Conservation (phyloP, 1,140 invertebrate genomes). For the Drosophila eugracilis region DNA sequence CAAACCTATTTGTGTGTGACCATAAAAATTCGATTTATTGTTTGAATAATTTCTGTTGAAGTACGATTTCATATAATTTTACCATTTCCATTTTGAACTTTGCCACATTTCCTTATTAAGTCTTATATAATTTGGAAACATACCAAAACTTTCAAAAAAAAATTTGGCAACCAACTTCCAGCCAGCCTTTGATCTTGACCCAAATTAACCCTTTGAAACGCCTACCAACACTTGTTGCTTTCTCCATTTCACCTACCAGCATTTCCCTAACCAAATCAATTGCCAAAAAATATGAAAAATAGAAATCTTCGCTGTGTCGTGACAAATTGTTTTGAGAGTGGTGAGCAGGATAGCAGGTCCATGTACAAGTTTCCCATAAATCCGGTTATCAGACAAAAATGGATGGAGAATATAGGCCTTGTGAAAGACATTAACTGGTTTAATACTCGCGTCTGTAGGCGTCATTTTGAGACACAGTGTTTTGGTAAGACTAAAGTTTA, state of each 20-base stretch:
- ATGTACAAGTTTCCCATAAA: conserved; percentile 40
- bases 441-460: conserved; percentile 28
- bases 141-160: no score
- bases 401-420: conserved; percentile 22
- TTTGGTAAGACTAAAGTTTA: conserved; percentile 38
- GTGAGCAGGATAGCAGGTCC: conserved; percentile 23
- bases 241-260: conserved; percentile 19
- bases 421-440: conserved; percentile 12
- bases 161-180: not conserved
- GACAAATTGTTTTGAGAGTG: conserved; percentile 18
- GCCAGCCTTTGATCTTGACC: conserved; percentile 22
- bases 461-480: conserved; percentile 27
- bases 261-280: conserved; percentile 1
- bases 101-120: no score
- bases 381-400: conserved; percentile 18
- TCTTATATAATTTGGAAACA: no score
- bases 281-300: conserved; percentile 14
- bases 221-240: conserved; percentile 40
- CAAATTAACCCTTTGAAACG: conserved; percentile 12
- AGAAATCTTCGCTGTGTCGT: conserved; percentile 22
- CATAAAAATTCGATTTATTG: not conserved
- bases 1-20: not conserved
- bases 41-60: conserved; percentile 8
- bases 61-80: no score
- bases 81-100: no score